phyloP scores from a whole-genome alignment of 2,888 invertebrate species.

The Ephialtes manifestator region DNA sequence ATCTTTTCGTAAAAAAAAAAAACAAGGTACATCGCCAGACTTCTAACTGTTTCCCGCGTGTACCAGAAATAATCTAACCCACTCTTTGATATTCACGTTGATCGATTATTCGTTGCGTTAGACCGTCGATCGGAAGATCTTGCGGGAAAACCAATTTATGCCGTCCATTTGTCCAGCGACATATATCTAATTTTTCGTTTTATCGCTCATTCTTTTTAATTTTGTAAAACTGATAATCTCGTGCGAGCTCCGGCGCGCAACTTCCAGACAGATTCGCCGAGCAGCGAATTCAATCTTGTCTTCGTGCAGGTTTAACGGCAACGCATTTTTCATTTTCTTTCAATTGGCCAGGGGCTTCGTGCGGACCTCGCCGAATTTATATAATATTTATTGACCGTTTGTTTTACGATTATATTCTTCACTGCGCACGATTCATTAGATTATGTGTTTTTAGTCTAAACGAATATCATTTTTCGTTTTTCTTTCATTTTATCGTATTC shows the following conservation, averaged over 20 bases:
- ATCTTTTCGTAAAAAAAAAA: constrained; percentile 44
- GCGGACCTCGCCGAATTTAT: neutral
- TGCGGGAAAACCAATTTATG: constrained; percentile 83
- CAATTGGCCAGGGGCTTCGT: neutral
- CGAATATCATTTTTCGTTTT: neutral
- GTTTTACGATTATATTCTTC: constrained; percentile 2
- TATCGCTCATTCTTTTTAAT: constrained; percentile 68
- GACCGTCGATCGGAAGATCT: constrained; percentile 82
- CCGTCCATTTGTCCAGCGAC: constrained; percentile 83
- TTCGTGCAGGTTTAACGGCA: constrained; percentile 19
- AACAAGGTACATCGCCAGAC: constrained; percentile 4
- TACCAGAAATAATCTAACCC: constrained; percentile 15
- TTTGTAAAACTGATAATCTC: neutral
- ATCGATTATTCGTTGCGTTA: constrained; percentile 59
- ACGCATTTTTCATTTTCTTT: neutral
- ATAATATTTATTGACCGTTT: constrained; percentile 10
- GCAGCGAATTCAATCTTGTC: constrained; percentile 31
- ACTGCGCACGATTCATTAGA: neutral
- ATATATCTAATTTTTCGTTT: constrained; percentile 54
- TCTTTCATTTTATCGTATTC: constrained; percentile 7
- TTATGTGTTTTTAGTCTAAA: neutral
- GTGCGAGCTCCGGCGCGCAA: constrained; percentile 8
- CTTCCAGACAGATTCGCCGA: constrained; percentile 31
- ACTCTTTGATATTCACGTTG: constrained; percentile 16
- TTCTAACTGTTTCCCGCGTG: neutral